Evolutionary conservation across 2,113 vertebrate species (phyloP).

Genomic region (Hippolais icterina): DNA sequence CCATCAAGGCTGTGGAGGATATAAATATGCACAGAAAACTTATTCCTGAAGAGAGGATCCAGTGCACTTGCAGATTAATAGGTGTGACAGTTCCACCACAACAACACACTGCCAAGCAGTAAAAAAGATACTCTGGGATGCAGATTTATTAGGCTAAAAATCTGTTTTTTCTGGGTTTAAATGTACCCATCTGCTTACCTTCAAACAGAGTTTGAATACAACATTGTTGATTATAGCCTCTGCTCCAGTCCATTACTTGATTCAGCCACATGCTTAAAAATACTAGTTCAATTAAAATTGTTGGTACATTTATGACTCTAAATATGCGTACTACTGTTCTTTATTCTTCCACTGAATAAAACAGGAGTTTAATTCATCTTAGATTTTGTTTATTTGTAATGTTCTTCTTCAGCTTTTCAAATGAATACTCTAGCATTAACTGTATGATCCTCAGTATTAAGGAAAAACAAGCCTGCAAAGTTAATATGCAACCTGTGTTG

Average conservation of each 20-base stretch:
- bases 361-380: background rate
- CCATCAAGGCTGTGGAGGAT: background rate
- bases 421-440: background rate
- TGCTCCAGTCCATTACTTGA: conserved; percentile 12
- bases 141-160: background rate
- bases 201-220: background rate
- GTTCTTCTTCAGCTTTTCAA: background rate
- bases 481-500: background rate
- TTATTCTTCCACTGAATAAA: conserved; percentile 4
- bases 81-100: background rate
- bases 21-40: background rate
- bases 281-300: conserved; percentile 9
- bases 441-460: background rate
- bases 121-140: background rate
- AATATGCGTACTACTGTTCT: background rate
- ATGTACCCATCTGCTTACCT: conserved; percentile 11
- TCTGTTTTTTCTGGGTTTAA: background rate
- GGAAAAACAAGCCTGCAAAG: background rate
- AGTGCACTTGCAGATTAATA: background rate
- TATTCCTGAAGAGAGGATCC: background rate
- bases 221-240: background rate
- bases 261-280: conserved; percentile 34
- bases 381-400: background rate
- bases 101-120: background rate
- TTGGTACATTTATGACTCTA: conserved; percentile 17